Percentiles rank a stretch among this genome's conserved stretches.
Evolutionary conservation across 2,113 vertebrate genomes (phyloP).

Genomic region (Nibea albiflora): DNA sequence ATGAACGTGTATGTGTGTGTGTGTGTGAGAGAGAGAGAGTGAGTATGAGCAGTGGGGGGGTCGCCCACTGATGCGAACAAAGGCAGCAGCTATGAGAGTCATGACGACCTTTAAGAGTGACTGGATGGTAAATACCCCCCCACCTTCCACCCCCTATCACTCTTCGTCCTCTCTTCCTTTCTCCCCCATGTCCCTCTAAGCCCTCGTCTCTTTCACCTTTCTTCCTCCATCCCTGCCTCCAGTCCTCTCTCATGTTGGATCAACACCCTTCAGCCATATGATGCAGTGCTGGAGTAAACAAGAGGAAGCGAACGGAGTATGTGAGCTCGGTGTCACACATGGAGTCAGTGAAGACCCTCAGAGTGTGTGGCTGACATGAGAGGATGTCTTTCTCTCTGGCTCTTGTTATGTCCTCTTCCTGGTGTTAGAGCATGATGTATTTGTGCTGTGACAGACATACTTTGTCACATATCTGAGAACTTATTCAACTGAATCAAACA

Average conservation of each 20-base stretch:
- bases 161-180: constrained; percentile 4
- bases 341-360: constrained; percentile 39
- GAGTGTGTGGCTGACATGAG: constrained; percentile 38
- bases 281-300: constrained; percentile 43
- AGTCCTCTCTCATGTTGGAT: constrained; percentile 21
- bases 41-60: constrained; percentile 19
- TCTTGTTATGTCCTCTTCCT: not conserved
- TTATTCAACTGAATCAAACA: not conserved
- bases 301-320: constrained; percentile 34
- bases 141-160: not conserved
- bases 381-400: not conserved
- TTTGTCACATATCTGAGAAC: not conserved
- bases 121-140: constrained; percentile 37
- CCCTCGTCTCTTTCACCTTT: not conserved
- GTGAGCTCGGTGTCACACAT: constrained; percentile 32
- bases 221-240: not conserved
- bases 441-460: not conserved
- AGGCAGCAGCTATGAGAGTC: constrained; percentile 50
- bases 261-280: constrained; percentile 14
- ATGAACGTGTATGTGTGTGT: not conserved
- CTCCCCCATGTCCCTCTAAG: not conserved
- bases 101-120: constrained; percentile 51
- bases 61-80: constrained; percentile 60
- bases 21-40: not conserved
- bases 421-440: not conserved